phyloP scores from a whole-genome alignment of 2,113 vertebrate species.

The Pedionomus torquatus region DNA sequence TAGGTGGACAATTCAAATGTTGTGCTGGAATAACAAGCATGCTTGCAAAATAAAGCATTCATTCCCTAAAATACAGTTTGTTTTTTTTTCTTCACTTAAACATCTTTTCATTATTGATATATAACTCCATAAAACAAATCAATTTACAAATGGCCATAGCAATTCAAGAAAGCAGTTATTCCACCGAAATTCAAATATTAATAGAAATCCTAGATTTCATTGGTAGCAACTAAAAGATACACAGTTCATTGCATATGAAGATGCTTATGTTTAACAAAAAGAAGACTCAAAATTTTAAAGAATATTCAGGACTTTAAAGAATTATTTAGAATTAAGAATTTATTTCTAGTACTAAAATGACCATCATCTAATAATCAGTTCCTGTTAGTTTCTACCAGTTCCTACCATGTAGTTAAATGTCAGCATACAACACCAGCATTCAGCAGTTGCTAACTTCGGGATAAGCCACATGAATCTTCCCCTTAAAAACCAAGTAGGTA shows the following conservation, averaged over 20 bases:
- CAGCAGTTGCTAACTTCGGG: not conserved
- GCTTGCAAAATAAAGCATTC: not conserved
- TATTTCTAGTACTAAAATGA: not conserved
- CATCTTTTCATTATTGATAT: not conserved
- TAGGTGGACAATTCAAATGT: not conserved
- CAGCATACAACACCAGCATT: not conserved
- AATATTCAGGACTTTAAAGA: not conserved
- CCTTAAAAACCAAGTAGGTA: not conserved
- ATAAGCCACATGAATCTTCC: not conserved
- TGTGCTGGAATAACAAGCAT: not conserved
- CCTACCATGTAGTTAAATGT: not conserved
- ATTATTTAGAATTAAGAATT: not conserved
- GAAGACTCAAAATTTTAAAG: not conserved
- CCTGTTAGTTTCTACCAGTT: not conserved
- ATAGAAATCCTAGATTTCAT: not conserved
- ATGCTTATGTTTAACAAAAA: not conserved
- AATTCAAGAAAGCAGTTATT: not conserved
- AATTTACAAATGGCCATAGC: not conserved
- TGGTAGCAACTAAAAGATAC: not conserved
- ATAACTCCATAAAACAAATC: not conserved
- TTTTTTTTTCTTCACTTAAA: not conserved
- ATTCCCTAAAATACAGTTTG: not conserved
- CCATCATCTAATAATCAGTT: not conserved
- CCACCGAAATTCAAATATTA: not conserved
- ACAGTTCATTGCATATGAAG: not conserved